Evolutionary conservation across 2,888 invertebrate genomes (phyloP), one percentile per base, ranked within the genome.

Genomic region (Seira musarum): DNA sequence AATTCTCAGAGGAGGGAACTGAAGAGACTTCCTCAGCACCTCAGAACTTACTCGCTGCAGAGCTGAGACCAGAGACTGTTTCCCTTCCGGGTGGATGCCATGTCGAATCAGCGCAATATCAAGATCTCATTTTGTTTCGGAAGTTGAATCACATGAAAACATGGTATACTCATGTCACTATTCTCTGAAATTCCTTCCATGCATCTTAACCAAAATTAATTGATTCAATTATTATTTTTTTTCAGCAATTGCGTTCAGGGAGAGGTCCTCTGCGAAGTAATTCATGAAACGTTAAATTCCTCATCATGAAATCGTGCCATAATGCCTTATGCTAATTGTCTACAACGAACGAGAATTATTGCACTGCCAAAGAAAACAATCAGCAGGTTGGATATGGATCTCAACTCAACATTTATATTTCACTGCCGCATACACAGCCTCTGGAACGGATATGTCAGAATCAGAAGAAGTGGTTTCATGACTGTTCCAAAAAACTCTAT

Each of bases 21-120:
- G 71, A 69, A 5, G 66, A 71, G 35, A 46, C 40, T 10, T 25
- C 65, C 40, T 74, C 65, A 17, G n/a, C n/a, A n/a, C 82, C 82
- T 25, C 60, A 61, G 60, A 73, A 72, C 25, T 40, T 82, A 19
- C 68, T 79, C 10, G 77, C 72, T 19, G 80, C 79, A 13, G 80
- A 80, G 63, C 22, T 75, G 35, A 78, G 76, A 61, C 78, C 82
- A 2, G 84, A 84, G 49, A 83, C 83, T 10, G 81, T 87, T 25
- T 80, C 85, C 22, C 79, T 87, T 35, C 83, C 85, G 25, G 87
- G 87, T 30, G 87, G 87, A 17, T 87, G 87, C 49, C 82, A 80
- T 61, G 76, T 87, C 24, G 84, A 83, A n/a, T 66, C 84, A 19
- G 73, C 84, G 66, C 84, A 87, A 68, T 87, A 85, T 69, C 82